Evolutionary conservation across 2,797 vertebrate genomes (phyloP).

Genomic region (Sebastes elongatus): DNA sequence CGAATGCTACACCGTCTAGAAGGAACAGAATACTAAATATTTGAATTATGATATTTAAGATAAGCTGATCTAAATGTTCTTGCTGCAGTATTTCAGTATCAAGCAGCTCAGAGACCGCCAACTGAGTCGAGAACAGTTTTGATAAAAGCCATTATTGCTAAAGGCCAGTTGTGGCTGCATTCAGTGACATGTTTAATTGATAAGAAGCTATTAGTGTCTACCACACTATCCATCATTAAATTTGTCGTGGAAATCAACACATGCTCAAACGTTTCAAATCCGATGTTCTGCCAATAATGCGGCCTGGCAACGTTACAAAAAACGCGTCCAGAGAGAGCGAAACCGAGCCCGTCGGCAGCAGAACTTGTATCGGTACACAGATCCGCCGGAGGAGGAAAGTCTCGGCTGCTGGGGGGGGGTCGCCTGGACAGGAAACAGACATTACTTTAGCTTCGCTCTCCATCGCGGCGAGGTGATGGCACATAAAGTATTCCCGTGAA

Average conservation of each 20-base stretch:
- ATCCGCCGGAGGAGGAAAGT: not conserved
- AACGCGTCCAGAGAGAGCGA: slow-evolving; percentile 16
- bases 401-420: not conserved
- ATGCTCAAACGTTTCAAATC: slow-evolving; percentile 37
- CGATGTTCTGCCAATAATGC: slow-evolving; percentile 51
- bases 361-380: slow-evolving; percentile 10
- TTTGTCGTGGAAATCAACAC: slow-evolving; percentile 45
- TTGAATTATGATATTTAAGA: not conserved
- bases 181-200: slow-evolving; percentile 47
- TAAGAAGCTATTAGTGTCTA: slow-evolving; percentile 51
- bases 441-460: slow-evolving; percentile 40
- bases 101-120: not conserved
- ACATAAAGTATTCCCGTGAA: slow-evolving; percentile 62
- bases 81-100: not conserved
- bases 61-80: not conserved
- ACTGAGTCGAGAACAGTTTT: slow-evolving; percentile 4
- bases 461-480: slow-evolving; percentile 52
- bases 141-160: slow-evolving; percentile 35
- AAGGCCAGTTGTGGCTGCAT: slow-evolving; percentile 29
- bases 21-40: not conserved
- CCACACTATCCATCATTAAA: slow-evolving; percentile 37
- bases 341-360: slow-evolving; percentile 1
- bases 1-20: too few species aligned
- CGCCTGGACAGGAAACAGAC: slow-evolving; percentile 63
- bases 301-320: slow-evolving; percentile 31